These are phyloP conservation scores for Chrosomus eos DNA, from an alignment of 2,797 vertebrate species.

Conservation along the genomic window DNA sequence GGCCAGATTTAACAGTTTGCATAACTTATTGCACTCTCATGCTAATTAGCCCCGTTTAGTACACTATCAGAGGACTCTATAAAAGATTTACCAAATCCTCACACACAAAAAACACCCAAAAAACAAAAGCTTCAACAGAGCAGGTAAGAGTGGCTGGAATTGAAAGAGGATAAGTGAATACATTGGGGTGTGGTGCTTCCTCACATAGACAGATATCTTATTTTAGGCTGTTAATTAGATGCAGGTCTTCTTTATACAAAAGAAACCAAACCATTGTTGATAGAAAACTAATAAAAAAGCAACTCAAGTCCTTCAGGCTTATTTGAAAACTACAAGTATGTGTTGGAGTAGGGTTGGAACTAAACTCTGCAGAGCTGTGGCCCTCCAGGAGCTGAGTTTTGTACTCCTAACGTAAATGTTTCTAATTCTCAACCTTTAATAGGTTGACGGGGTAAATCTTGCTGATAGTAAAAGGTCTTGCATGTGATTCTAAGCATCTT, in stretches of 20 bases:
- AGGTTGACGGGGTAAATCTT: not conserved
- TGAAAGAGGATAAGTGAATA: not conserved
- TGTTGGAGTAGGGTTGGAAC: too few relatives aligned
- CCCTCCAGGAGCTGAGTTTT: too few relatives aligned
- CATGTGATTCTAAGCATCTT: not conserved
- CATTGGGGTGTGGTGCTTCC: conserved; percentile 31
- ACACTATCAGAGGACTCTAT: not conserved
- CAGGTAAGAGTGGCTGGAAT: conserved; percentile 4
- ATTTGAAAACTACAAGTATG: too few relatives aligned
- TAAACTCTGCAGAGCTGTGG: too few relatives aligned
- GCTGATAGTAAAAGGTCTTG: not conserved
- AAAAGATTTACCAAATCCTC: too few relatives aligned
- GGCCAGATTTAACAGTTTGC: too few relatives aligned
- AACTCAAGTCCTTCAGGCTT: too few relatives aligned
- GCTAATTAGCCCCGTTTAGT: too few relatives aligned
- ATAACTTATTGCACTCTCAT: too few relatives aligned
- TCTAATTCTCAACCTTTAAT: too few relatives aligned
- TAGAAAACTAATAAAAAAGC: not conserved
- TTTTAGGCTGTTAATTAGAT: not conserved
- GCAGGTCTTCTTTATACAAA: not conserved
- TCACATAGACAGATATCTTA: not conserved
- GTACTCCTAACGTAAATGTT: too few relatives aligned
- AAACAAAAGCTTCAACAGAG: not conserved
- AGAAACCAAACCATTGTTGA: conserved; percentile 1
- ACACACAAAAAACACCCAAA: not conserved